Base-by-base conservation (phyloP, 2,888 invertebrate species). In the Axea sp. region DNA sequence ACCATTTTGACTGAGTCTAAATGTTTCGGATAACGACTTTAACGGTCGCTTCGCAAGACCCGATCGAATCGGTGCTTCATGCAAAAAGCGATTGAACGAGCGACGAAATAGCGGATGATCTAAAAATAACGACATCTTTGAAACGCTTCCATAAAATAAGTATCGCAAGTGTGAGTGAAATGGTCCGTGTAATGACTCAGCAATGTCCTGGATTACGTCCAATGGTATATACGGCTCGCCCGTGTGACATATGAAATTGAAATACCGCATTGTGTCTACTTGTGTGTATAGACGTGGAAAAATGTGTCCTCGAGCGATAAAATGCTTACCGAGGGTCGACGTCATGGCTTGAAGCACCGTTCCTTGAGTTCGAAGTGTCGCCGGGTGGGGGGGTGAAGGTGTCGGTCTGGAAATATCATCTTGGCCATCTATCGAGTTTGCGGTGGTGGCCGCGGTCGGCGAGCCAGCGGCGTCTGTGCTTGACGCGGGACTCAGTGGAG, bases 401-500 rank as follows among this genome's bases (percentile, higher is more conserved):
- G 79, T 78, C 51, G 80, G 81, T 72, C 81, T 78, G 59, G 77
- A 77, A 19, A 76, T 76, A 65, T 80, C 77, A 75, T 81, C 81
- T 76, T 79, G 82, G 67, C 76, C 83, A 72, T 82, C 83, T 72
- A 77, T 81, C 73, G 79, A 81, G 76, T 79, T 84, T 62, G 78
- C 83, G 55, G 82, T 83, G 45, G 82, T 83, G 57, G 81, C 82
- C 12, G 83, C 82, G 64, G 82, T 80, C 28, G 82, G 83, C 24
- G 82, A 82, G 60, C 79, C 82, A 19, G 81, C 83, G 22, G 82
- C 82, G 60, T 84, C 83, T 62, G 83, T 81, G 51, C 79, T 80
- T 47, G 83, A 83, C 33, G 82, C 83, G 22, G 83, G 83, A 62
- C 84, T 84, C 60, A 82, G 80, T 31, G 82, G 83, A 41, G 83